Conservation (phyloP, 2,888 invertebrate species). For the Agriopis aurantiaria region DNA sequence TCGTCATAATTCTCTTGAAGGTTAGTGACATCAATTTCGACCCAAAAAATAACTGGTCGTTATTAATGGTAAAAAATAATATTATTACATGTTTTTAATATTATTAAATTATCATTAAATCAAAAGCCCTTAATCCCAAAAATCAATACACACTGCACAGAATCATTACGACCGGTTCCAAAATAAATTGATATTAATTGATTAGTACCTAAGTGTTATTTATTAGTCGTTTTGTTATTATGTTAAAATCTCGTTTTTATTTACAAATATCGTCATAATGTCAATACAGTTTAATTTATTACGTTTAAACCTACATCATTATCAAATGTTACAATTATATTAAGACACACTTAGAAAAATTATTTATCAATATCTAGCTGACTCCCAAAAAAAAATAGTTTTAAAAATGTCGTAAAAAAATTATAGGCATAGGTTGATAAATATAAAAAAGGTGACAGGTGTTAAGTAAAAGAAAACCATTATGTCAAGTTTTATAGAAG, state of each 20-base stretch:
- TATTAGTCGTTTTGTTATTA: not conserved
- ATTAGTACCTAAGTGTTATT: not conserved
- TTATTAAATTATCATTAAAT: too few relatives aligned
- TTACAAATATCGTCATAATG: constrained; percentile 11
- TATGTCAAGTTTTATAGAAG: too few relatives aligned
- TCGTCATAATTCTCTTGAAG: constrained; percentile 30
- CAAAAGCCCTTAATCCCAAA: too few relatives aligned
- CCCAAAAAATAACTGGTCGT: constrained; percentile 35
- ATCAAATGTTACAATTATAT: not conserved
- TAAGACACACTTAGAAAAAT: not conserved
- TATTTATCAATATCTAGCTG: not conserved
- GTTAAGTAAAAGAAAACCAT: too few relatives aligned
- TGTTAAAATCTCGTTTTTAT: constrained; percentile 2
- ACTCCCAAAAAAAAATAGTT: not conserved
- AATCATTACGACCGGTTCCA: not conserved
- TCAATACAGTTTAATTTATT: constrained; percentile 14
- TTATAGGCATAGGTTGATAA: not conserved
- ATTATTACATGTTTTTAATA: not conserved
- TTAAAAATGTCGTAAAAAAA: not conserved
- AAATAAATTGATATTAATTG: too few relatives aligned
- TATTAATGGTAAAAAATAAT: not conserved
- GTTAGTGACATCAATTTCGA: constrained; percentile 41
- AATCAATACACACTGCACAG: not conserved
- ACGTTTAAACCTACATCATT: constrained; percentile 7
- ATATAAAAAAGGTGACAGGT: too few relatives aligned